Conservation (phyloP, 1,140 invertebrate genomes). For the Drosophila lacertosa region DNA sequence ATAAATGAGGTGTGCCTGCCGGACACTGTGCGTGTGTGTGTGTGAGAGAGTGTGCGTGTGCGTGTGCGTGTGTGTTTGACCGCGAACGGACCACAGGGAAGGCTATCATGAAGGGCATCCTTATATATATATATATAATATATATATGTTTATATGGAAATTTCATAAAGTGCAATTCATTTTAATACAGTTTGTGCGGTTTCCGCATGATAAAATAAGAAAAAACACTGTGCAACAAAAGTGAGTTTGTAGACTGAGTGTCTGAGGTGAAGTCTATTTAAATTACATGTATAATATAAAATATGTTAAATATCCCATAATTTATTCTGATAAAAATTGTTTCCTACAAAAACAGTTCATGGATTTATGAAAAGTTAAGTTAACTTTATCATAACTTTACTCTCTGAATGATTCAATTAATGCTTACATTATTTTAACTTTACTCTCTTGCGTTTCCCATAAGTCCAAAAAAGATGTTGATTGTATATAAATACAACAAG, state of each 20-base stretch:
- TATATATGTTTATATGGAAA: no score
- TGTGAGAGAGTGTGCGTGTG: constrained; percentile 5
- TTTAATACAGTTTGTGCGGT: constrained; percentile 71
- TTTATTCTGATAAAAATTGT: no score
- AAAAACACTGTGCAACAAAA: constrained; percentile 39
- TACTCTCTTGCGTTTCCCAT: background rate
- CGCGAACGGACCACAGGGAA: constrained; percentile 73
- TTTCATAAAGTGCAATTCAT: constrained; percentile 75
- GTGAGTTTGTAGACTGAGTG: background rate
- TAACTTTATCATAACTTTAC: no score
- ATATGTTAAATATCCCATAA: no score
- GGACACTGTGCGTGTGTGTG: constrained; percentile 28
- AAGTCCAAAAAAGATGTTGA: background rate
- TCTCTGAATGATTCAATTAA: no score
- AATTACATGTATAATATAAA: no score
- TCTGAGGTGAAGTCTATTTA: no score
- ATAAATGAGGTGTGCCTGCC: constrained; percentile 51
- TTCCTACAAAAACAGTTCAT: background rate
- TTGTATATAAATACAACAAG: background rate
- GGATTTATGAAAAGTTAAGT: background rate
- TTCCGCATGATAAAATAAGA: constrained; percentile 65
- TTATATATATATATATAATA: no score
- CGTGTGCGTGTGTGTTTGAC: constrained; percentile 51
- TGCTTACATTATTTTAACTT: background rate
- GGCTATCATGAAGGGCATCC: constrained; percentile 77